Evolutionary conservation across 1,140 invertebrate genomes (phyloP), one percentile per base, ranked within the genome.

Genomic region (Ceratitis capitata): DNA sequence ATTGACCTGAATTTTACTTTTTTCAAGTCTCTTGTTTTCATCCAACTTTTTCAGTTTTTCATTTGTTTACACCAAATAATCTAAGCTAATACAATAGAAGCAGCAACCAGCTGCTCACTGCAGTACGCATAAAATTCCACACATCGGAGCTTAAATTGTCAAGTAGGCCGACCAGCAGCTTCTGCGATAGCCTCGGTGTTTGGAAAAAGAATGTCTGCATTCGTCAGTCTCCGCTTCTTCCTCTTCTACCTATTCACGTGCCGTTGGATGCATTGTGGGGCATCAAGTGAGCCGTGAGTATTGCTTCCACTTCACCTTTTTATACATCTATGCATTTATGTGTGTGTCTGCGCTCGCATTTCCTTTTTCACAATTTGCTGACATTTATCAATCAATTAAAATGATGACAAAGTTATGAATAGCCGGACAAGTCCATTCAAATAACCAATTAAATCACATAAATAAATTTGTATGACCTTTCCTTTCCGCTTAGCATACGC

Each of bases 351-450:
- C 1, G 2, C n/a, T 19, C 23, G 19, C 23, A 69, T 29, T 78
- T 74, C 39, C 39, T 42, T 42, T 39, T 45, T 45, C 39, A 26
- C 39, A 78, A 45, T 78, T 35, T 45, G 39, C 69, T 78, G 69
- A 78, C 69, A 78, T 45, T 47, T 78, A 35, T 78, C 69, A 78
- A 78, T 78, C 39, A 45, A 78, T 47, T 78, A 39, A 23, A 78
- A 78, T 78, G 42, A 78, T 78, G 69, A 78, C 39, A 78, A 78
- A 78, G 39, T 78, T 78, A 47, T 78, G 39, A 78, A 78, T 23
- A 78, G 69, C 45, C n/a, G 69, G 69, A 78, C 69, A 78, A 78
- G 69, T 47, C 69, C n/a, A 78, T 78, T 45, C 39, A 78, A 78
- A 78, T 23, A 45, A 14, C 39, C n/a, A 78, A 78, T 45, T 45